Conservation (phyloP, 2,113 vertebrate genomes). For the Sceloporus undulatus region DNA sequence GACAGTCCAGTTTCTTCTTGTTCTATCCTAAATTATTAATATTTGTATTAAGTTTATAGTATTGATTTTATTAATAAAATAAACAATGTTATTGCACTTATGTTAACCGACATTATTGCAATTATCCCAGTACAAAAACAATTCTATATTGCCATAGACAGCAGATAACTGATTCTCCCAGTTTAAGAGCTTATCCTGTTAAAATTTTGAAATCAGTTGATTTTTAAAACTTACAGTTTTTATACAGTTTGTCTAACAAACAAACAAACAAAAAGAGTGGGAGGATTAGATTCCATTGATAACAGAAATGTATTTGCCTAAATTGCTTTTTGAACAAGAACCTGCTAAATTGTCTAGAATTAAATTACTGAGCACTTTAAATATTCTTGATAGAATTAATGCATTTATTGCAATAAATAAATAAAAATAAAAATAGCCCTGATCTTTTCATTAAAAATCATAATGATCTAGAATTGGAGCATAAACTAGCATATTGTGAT, state of each 20-base stretch:
- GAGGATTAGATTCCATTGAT: neutral
- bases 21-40: slow-evolving; percentile 33
- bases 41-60: neutral
- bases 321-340: neutral
- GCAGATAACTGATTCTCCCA: slow-evolving; percentile 6
- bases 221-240: neutral
- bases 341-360: neutral
- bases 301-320: neutral
- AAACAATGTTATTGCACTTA: neutral
- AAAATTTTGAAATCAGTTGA: neutral
- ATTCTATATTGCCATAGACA: slow-evolving; percentile 29
- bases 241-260: neutral
- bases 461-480: neutral
- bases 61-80: neutral
- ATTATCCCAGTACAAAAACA: neutral
- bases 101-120: slow-evolving; percentile 6
- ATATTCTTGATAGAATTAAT: neutral
- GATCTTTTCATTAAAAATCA: neutral
- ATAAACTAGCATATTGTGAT: neutral
- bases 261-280: slow-evolving; percentile 16
- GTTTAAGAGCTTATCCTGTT: slow-evolving; percentile 13
- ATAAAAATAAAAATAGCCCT: neutral
- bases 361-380: neutral
- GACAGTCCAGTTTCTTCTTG: slow-evolving; percentile 11
- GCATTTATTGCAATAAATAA: neutral